Base-by-base conservation (phyloP, 2,888 invertebrate species). In the Troides oblongomaculatus region DNA sequence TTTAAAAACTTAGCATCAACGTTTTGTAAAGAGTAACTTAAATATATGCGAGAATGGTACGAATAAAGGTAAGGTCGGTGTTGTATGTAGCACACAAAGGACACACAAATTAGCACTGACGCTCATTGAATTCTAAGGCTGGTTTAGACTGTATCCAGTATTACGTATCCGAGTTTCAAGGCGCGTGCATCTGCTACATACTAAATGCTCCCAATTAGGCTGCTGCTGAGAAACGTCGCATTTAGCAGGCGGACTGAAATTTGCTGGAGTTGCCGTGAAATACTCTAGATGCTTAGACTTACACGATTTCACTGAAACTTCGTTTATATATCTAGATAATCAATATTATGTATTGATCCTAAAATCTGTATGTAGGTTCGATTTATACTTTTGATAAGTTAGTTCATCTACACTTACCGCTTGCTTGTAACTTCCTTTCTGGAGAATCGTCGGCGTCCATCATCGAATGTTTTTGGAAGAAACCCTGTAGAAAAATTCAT, bases 371-470 rank as follows among this genome's bases (percentile, higher is more conserved):
- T 39, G 39, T 39, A 1, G 10, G 39, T 10, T 39, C 0, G 1
- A 10, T 10, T 39, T 10, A 39, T 10, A 39, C 10, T 10, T 39
- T 10, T 39, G 1, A 7, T 39, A 39, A 39, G 36, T 61, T 36
- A 61, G 10, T 12, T 39, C 5, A 17, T 17, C 50, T 1, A 56
- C 53, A 89, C 91, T 89, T 77, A 92, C 92, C 92, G 73, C 90
- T 90, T 0, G 91, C 88, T 71, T 92, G 92, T 63, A 92, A 75
- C 80, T 92, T 92, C 74, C 92, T 86, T 73, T 92, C 92, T 81
- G 92, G 92, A 0, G 91, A 91, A 73, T 92, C 92, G 17, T 92
- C 92, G 0, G 86, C 84, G 72, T 92, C 92, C 85, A 89, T 84
- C 71, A 88, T 82, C 0, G 90, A 87, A 76, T 89, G 89, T 73